A percentile compares a stretch with the other conserved stretches of the same genome.
These are phyloP conservation scores for Sipha maydis DNA, from an alignment of 2,888 invertebrate species.

Conservation along the genomic window DNA sequence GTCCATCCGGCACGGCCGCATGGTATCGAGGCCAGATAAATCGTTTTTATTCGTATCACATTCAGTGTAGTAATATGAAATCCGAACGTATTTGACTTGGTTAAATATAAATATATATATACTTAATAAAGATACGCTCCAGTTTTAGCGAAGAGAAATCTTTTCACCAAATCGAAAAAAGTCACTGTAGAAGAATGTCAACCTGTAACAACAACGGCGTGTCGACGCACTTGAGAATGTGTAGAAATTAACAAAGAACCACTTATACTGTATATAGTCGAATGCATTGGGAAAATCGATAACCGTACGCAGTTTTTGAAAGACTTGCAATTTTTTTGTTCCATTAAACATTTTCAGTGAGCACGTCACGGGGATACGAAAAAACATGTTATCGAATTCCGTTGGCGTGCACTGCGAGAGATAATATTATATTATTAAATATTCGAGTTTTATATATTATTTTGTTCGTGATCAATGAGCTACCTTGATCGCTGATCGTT, in stretches of 20 bases:
- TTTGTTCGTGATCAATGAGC: no score
- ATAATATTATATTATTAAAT: no score
- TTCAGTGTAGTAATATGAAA: not conserved
- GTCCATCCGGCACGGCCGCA: not conserved
- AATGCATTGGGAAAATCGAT: not conserved
- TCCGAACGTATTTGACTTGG: not conserved
- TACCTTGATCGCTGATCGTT: no score
- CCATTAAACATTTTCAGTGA: no score
- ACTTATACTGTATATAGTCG: not conserved
- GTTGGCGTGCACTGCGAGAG: no score
- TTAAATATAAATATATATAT: not conserved
- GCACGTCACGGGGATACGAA: no score
- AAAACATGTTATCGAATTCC: no score
- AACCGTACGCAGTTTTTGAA: not conserved
- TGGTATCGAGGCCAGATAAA: not conserved
- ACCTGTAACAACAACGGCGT: not conserved
- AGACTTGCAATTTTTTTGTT: not conserved
- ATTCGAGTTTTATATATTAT: no score
- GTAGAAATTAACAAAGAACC: not conserved
- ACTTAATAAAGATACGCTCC: not conserved
- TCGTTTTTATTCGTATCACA: not conserved
- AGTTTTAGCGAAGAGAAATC: not conserved
- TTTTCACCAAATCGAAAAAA: not conserved
- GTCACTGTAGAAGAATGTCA: not conserved
- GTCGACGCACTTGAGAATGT: not conserved